Percentiles rank a stretch among this genome's conserved stretches.
Conservation (phyloP, 2,113 vertebrate genomes). For the Scytalopus superciliaris region DNA sequence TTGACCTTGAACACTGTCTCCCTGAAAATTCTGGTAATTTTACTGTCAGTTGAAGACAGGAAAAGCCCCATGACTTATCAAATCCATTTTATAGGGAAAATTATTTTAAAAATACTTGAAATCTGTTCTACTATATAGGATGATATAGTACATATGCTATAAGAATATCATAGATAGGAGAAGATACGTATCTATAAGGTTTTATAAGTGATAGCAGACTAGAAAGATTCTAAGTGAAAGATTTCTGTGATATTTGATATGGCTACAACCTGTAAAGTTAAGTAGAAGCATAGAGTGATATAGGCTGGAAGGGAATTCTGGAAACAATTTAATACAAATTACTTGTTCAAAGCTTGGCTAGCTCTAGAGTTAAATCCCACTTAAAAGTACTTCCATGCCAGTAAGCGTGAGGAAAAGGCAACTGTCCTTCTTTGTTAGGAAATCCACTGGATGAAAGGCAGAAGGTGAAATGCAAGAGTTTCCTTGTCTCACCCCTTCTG, state of each 20-base stretch:
- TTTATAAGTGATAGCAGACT: not conserved
- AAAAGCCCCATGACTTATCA: not conserved
- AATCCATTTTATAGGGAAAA: not conserved
- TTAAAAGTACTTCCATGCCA: not conserved
- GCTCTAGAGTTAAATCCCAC: not conserved
- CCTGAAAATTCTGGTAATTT: not conserved
- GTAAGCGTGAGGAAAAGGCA: not conserved
- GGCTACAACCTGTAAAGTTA: not conserved
- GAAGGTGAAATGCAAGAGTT: not conserved
- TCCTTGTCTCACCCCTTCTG: not conserved
- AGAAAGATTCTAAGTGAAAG: not conserved
- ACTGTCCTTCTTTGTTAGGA: not conserved
- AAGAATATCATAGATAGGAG: not conserved
- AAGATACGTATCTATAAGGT: not conserved
- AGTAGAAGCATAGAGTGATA: not conserved
- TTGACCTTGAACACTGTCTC: not conserved
- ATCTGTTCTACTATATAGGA: not conserved
- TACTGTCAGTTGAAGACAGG: not conserved
- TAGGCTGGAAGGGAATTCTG: not conserved
- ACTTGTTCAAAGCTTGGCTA: not conserved
- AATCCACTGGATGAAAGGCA: not conserved
- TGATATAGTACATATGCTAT: accelerated
- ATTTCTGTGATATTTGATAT: not conserved
- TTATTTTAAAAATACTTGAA: not conserved
- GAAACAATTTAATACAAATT: not conserved